Evolutionary conservation across 2,113 vertebrate genomes (phyloP).

Genomic region (Trochalopteron elliotii): DNA sequence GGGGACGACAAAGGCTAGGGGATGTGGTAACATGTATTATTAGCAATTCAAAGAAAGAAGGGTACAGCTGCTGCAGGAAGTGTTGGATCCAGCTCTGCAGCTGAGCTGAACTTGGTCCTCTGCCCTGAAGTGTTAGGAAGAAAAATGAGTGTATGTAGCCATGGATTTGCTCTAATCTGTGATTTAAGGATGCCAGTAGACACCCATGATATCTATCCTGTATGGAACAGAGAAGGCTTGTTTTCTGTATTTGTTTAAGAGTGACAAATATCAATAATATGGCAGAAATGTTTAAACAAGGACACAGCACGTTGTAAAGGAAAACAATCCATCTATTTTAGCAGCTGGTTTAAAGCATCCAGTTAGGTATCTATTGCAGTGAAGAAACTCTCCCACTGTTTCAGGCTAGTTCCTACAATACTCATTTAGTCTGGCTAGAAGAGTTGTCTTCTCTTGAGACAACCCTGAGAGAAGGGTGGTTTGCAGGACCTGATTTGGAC

Average conservation of each 20-base stretch:
- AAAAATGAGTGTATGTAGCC: conserved; percentile 15
- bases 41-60: conserved; percentile 32
- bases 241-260: conserved; percentile 14
- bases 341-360: conserved; percentile 16
- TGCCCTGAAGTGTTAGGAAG: conserved; percentile 50
- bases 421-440: not conserved
- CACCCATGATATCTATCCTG: not conserved
- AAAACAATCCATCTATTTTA: conserved; percentile 21
- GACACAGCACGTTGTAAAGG: not conserved
- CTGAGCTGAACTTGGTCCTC: conserved; percentile 46
- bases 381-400: not conserved
- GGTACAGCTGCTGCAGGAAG: conserved; percentile 48
- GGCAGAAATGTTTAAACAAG: conserved; percentile 34
- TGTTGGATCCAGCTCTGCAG: conserved; percentile 47
- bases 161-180: conserved; percentile 8
- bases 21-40: conserved; percentile 28
- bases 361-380: not conserved
- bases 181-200: not conserved
- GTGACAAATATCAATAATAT: conserved; percentile 22
- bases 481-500: not conserved
- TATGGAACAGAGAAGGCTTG: not conserved
- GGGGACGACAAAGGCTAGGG: not conserved
- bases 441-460: not conserved
- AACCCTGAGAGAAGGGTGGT: not conserved
- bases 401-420: not conserved